These are phyloP conservation scores for Reticulitermes lucifugus DNA, from an alignment of 2,888 invertebrate genomes.

Conservation along the genomic window DNA sequence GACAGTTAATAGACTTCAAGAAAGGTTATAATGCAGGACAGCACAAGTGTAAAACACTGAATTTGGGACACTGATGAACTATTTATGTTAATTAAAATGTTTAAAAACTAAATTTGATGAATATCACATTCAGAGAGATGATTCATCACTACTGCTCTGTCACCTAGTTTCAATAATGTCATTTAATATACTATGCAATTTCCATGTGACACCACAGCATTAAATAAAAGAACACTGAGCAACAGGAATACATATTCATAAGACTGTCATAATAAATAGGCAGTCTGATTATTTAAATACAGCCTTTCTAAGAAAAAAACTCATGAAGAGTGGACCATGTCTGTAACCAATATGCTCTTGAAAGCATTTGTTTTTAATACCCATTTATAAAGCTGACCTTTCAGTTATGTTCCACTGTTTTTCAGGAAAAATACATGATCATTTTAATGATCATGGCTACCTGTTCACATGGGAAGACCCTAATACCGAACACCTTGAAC, in stretches of 20 bases:
- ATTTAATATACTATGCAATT: no score
- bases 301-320: neutral
- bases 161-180: no score
- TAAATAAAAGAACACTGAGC: no score
- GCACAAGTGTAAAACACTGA: no score
- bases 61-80: no score
- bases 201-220: no score
- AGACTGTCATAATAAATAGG: neutral
- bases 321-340: no score
- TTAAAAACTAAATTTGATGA: neutral
- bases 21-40: no score
- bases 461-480: constrained; percentile 90
- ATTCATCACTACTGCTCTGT: neutral
- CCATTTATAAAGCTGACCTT: neutral
- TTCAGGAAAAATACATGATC: constrained; percentile 63
- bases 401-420: neutral
- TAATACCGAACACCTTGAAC: constrained; percentile 60
- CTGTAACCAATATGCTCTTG: neutral
- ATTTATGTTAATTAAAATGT: no score
- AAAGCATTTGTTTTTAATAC: neutral
- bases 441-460: constrained; percentile 75
- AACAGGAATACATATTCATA: neutral
- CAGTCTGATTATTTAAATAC: neutral
- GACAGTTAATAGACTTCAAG: no score
- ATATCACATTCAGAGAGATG: neutral